phyloP scores from a whole-genome alignment of 2,113 vertebrate genomes.

The Cyanoliseus patagonus region DNA sequence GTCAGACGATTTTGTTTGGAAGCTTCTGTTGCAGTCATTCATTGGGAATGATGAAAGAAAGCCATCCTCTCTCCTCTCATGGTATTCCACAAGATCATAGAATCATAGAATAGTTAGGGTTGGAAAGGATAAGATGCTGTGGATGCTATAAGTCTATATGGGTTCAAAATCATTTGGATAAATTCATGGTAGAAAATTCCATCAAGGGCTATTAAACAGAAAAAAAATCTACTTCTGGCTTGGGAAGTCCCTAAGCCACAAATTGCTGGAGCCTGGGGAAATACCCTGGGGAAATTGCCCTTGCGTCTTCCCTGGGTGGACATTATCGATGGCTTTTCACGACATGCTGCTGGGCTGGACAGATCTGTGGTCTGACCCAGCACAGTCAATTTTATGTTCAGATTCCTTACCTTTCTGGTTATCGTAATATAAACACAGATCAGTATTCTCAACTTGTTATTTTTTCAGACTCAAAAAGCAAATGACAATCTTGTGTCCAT shows the following conservation, averaged over 20 bases:
- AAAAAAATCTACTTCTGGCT: not conserved
- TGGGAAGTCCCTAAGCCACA: not conserved
- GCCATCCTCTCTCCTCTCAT: slow-evolving; percentile 3
- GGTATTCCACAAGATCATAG: slow-evolving; percentile 24
- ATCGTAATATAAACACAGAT: not conserved
- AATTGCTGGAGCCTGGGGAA: not conserved
- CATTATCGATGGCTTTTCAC: not conserved
- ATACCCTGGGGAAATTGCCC: not conserved
- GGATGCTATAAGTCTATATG: not conserved
- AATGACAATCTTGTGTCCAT: not conserved
- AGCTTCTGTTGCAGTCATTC: slow-evolving; percentile 17
- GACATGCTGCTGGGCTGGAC: not conserved
- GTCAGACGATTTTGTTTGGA: slow-evolving; percentile 13
- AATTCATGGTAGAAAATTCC: slow-evolving; percentile 17
- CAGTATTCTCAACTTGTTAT: not conserved
- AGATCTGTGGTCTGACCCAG: not conserved
- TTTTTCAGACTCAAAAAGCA: slow-evolving; percentile 20
- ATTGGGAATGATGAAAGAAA: slow-evolving; percentile 13
- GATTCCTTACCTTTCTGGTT: not conserved
- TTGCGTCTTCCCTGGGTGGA: not conserved
- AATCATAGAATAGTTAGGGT: too few relatives aligned
- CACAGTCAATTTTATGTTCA: not conserved
- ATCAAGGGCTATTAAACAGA: not conserved
- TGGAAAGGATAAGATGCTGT: not conserved
- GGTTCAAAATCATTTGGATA: not conserved